Base-by-base conservation (phyloP, 1,140 invertebrate genomes). In the Gryllus bimaculatus region DNA sequence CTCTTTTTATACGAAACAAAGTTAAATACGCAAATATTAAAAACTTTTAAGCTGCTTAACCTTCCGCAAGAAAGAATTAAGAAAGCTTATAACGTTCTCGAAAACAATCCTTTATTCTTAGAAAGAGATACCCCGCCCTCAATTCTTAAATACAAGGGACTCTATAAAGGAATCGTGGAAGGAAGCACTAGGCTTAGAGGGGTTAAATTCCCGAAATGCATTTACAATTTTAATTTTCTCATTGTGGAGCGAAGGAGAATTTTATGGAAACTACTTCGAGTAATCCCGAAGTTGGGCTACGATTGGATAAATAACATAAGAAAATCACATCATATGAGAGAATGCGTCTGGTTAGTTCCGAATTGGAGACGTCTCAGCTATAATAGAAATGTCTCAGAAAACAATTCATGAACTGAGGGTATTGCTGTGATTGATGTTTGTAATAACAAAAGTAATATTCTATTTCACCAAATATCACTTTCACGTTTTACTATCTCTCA, bases 211-310 rank as follows among this genome's bases (percentile, higher is more conserved):
- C 10, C 54, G 54, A 66, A 66, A 10, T 66, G 54, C 54, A 66
- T 66, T 66, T 66, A 66, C 54, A 66, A 66, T 66, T 66, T 66
- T 66, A 66, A 66, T 66, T 66, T 66, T 66, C 54, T 66, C 54
- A 66, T 66, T 66, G 54, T 66, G 54, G 10, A 66, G 54, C 18
- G 54, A 18, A 66, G 54, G 54, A 7, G 18, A 66, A 66, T 66
- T 66, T 66, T 66, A 66, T 66, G 54, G 54, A 66, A 66, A 66
- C 54, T 13, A 18, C 18, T 66, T 66, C 54, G 18, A 66, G 54
- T 66, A 66, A 66, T 66, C 18, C 54, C 54, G 7, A 66, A 18
- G 10, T 18, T 66, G 18, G 18, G 54, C 18, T 66, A 39, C 10
- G 54, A 66, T 66, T 66, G 18, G 54, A 66, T 13, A 39, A 39